phyloP scores from a whole-genome alignment of 37 sponge, comb jelly and placozoan species.

The Chondrosia reniformis region DNA sequence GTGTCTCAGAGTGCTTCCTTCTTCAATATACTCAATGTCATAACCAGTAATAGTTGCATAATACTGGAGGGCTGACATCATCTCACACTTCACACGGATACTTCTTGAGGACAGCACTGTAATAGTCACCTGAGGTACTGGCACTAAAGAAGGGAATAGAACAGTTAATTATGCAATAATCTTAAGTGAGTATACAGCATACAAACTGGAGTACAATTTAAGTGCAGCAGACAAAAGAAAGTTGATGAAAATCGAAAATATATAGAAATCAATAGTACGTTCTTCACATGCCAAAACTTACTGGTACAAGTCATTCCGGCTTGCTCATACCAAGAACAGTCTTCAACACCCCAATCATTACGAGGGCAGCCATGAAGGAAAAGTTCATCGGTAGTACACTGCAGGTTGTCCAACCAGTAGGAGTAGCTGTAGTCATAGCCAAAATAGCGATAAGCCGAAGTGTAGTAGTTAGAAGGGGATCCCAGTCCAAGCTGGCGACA shows the following conservation, averaged over 20 bases:
- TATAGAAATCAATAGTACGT: too few relatives aligned
- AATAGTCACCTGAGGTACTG: background rate
- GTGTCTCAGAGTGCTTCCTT: too few relatives aligned
- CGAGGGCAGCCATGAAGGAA: background rate
- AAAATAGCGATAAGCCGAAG: background rate
- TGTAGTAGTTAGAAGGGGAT: background rate
- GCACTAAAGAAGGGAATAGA: background rate
- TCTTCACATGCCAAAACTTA: background rate
- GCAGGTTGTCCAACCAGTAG: constrained; percentile 16
- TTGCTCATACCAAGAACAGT: constrained; percentile 8
- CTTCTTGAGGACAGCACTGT: background rate
- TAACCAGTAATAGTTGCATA: constrained; percentile 2
- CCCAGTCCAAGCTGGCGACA: constrained; percentile 21
- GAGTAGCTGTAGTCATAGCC: background rate
- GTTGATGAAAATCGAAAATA: too few relatives aligned
- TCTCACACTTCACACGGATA: background rate
- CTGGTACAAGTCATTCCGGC: constrained; percentile 1
- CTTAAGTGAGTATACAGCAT: too few relatives aligned
- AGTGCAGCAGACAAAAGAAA: too few relatives aligned
- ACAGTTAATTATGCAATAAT: too few relatives aligned
- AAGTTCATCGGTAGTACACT: background rate
- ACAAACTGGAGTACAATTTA: too few relatives aligned
- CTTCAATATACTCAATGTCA: background rate
- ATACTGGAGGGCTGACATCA: constrained; percentile 2
- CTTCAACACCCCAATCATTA: background rate